Evolutionary conservation across 2,888 invertebrate species (phyloP).

Genomic region (Heteromyza rotundicornis): DNA sequence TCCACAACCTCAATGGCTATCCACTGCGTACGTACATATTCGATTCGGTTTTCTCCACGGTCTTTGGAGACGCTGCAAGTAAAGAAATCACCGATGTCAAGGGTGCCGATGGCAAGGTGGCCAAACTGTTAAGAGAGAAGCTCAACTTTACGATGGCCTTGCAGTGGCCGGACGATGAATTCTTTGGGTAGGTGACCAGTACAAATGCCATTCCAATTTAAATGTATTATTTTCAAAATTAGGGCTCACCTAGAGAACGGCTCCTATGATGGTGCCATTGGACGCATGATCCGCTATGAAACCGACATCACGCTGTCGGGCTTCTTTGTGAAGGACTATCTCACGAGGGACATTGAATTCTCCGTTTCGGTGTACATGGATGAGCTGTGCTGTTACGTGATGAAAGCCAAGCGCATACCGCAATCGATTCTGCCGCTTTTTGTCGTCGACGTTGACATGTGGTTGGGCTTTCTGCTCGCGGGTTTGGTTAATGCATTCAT

Average conservation of each 20-base stretch:
- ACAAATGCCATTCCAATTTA: no score
- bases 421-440: conserved; percentile 59
- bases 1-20: conserved; percentile 53
- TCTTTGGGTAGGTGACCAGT: conserved; percentile 56
- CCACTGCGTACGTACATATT: conserved; percentile 55
- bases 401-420: conserved; percentile 60
- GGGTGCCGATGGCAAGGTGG: conserved; percentile 54
- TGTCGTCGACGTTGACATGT: conserved; percentile 54
- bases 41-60: conserved; percentile 50
- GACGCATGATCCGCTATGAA: conserved; percentile 52
- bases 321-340: conserved; percentile 62
- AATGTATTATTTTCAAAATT: neutral
- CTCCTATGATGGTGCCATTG: conserved; percentile 57
- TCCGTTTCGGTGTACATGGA: conserved; percentile 59
- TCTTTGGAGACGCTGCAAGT: conserved; percentile 34
- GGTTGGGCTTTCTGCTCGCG: conserved; percentile 54
- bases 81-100: conserved; percentile 30
- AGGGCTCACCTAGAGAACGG: conserved; percentile 57
- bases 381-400: conserved; percentile 59
- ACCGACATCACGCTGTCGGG: conserved; percentile 59
- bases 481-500: conserved; percentile 44
- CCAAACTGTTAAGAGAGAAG: conserved; percentile 43
- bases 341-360: conserved; percentile 55
- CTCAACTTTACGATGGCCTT: conserved; percentile 51
- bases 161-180: conserved; percentile 47